Conservation (phyloP, 64 coral and sea anemone genomes). For the Platygyra sinensis region DNA sequence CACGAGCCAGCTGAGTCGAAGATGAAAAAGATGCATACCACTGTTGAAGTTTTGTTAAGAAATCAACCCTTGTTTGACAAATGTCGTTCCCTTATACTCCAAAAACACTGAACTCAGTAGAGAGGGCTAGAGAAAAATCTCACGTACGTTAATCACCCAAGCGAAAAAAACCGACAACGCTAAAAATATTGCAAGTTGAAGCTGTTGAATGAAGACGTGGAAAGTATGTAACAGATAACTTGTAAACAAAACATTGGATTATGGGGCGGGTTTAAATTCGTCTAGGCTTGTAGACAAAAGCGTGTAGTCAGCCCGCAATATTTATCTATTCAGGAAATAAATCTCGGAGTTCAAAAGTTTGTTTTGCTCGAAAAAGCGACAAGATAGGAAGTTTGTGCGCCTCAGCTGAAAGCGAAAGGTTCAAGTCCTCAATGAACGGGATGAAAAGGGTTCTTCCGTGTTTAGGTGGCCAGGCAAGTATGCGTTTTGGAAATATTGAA, state of each 20-base stretch:
- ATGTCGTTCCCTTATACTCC: too few species aligned
- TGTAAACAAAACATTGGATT: constrained; percentile 19
- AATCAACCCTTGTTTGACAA: too few species aligned
- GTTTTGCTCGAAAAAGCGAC: not conserved
- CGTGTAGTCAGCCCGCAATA: not conserved
- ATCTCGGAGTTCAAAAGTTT: not conserved
- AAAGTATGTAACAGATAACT: not conserved
- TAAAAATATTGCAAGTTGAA: not conserved
- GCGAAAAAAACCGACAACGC: not conserved
- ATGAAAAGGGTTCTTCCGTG: not conserved
- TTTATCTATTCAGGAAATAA: not conserved
- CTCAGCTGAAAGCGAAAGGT: not conserved
- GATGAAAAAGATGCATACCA: too few species aligned
- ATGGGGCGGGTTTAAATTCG: not conserved
- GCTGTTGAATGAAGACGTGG: not conserved
- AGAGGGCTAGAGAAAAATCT: too few species aligned
- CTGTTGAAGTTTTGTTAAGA: too few species aligned
- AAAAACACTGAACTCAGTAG: too few species aligned
- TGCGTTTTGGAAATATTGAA: not conserved
- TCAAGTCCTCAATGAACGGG: not conserved
- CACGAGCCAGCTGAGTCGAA: too few species aligned
- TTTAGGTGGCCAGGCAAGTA: not conserved
- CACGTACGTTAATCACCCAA: too few species aligned
- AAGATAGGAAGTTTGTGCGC: not conserved
- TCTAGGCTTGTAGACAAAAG: not conserved